Conservation (phyloP, 2,113 vertebrate species). For the Accipiter virgatus region DNA sequence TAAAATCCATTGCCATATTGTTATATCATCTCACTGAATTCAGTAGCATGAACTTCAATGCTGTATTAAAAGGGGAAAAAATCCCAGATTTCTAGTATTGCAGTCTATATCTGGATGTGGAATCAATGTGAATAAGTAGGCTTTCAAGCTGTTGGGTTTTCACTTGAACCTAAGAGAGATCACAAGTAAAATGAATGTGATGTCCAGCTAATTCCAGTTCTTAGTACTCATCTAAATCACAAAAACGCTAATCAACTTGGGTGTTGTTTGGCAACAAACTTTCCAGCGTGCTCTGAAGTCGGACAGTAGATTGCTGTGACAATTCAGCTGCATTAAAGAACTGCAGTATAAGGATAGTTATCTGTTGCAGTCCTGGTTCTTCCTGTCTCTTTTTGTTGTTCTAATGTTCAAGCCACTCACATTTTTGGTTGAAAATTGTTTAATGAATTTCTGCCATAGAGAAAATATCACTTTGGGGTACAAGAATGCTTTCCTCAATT, state of each 20-base stretch:
- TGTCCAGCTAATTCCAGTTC: not conserved
- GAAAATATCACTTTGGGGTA: not conserved
- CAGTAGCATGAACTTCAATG: not conserved
- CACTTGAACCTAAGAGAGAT: not conserved
- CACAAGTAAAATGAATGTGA: not conserved
- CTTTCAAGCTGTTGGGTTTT: not conserved
- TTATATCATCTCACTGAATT: not conserved
- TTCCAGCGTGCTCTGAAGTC: not conserved
- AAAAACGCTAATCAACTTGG: not conserved
- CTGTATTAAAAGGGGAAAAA: not conserved
- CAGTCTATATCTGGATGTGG: not conserved
- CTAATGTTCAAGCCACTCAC: not conserved
- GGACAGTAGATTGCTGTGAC: not conserved
- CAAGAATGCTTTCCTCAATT: not conserved
- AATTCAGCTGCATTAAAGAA: not conserved
- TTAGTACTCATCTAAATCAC: not conserved
- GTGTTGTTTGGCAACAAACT: not conserved
- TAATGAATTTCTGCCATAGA: not conserved
- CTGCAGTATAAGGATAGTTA: not conserved
- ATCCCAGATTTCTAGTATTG: not conserved
- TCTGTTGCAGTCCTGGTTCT: not conserved
- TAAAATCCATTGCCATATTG: not conserved
- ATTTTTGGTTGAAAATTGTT: conserved; percentile 25
- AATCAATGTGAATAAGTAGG: not conserved
- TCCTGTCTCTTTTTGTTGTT: not conserved